These are phyloP conservation scores for Unio delphinus DNA, from an alignment of 2,888 invertebrate genomes.

Conservation along the genomic window DNA sequence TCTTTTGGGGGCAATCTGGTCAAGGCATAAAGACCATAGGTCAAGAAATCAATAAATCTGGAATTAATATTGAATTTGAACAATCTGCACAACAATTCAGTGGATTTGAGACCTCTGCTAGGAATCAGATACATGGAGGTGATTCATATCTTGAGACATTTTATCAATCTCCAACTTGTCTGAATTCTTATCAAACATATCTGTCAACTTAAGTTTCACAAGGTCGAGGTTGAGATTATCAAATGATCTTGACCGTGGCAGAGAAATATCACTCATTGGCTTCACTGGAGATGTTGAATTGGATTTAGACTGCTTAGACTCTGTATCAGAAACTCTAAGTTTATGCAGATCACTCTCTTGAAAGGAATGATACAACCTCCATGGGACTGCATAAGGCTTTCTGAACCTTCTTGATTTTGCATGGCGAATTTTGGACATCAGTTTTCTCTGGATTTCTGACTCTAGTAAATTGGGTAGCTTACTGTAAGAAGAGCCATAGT, in stretches of 20 bases:
- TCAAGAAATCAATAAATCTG: too few species aligned
- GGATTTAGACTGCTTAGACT: constrained; percentile 47
- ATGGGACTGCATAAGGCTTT: constrained; percentile 64
- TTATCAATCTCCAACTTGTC: constrained; percentile 57
- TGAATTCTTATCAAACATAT: constrained; percentile 37
- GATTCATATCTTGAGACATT: constrained; percentile 55
- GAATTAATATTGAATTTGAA: too few species aligned
- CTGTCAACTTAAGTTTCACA: constrained; percentile 45
- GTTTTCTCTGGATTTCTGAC: constrained; percentile 21
- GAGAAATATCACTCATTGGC: constrained; percentile 27
- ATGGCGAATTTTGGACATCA: constrained; percentile 23
- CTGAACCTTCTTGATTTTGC: constrained; percentile 20
- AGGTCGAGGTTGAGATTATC: constrained; percentile 58
- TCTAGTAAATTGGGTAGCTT: constrained; percentile 32
- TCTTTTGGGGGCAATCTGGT: too few species aligned
- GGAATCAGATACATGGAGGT: constrained; percentile 54
- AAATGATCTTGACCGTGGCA: constrained; percentile 61
- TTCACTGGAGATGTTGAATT: constrained; percentile 54
- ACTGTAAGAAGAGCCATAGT: constrained; percentile 28
- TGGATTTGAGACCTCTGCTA: constrained; percentile 8
- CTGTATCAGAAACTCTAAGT: constrained; percentile 18
- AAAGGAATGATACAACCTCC: constrained; percentile 53
- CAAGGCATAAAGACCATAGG: too few species aligned
- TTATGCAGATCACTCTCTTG: constrained; percentile 41
- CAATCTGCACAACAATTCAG: too few species aligned